Evolutionary conservation across 1,140 invertebrate genomes (phyloP).

Genomic region (Cyclina sinensis): DNA sequence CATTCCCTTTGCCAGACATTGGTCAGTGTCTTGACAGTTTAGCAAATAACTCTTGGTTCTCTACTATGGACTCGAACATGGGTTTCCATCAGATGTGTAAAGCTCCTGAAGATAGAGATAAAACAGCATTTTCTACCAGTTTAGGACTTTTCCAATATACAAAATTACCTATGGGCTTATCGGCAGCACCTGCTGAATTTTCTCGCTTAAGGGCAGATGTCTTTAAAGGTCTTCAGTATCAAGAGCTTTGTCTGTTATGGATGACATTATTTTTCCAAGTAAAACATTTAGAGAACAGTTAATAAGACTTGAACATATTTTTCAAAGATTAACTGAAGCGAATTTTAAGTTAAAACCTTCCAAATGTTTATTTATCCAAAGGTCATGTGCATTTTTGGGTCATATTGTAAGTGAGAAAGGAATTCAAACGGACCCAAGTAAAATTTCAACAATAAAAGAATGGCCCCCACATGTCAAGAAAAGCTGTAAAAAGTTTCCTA

Average conservation of each 20-base stretch:
- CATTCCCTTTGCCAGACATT: too few species aligned
- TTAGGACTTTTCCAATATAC: conserved; percentile 18
- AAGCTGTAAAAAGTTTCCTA: background rate
- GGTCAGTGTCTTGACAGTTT: too few species aligned
- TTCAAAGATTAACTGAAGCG: conserved; percentile 6
- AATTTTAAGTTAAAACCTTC: conserved; percentile 49
- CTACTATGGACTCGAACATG: background rate
- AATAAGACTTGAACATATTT: conserved; percentile 40
- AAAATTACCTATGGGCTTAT: too few species aligned
- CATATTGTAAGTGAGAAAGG: conserved; percentile 58
- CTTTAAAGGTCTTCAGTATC: conserved; percentile 49
- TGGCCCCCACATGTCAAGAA: background rate
- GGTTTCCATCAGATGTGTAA: background rate
- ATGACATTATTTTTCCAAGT: conserved; percentile 48
- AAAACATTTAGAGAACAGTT: conserved; percentile 23
- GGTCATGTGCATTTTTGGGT: conserved; percentile 52
- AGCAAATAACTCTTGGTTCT: background rate
- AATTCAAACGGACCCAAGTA: conserved; percentile 32
- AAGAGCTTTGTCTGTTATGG: conserved; percentile 52
- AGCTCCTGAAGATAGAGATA: too few species aligned
- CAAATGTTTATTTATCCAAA: conserved; percentile 41
- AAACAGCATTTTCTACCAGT: background rate
- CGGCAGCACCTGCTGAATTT: too few species aligned
- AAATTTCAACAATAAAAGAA: background rate
- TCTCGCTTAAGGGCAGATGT: conserved; percentile 1